These are phyloP conservation scores for Caenorhabditis sinica DNA, from an alignment of 2,888 invertebrate species.

Conservation along the genomic window DNA sequence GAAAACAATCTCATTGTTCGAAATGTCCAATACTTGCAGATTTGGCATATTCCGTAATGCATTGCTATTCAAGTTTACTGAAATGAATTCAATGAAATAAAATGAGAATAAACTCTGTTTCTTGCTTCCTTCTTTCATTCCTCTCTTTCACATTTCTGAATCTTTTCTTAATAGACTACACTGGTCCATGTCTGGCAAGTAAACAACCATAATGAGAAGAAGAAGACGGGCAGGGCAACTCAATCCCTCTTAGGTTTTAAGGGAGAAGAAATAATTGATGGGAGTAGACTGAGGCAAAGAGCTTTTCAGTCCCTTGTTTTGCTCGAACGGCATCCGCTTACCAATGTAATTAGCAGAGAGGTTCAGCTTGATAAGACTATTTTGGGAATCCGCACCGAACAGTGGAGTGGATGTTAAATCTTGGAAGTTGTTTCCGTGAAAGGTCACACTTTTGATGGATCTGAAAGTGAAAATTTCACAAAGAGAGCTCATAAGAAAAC, in stretches of 20 bases:
- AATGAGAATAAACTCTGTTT: constrained; percentile 2
- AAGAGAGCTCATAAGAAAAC: constrained; percentile 9
- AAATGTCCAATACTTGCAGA: constrained; percentile 79
- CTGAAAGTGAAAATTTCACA: constrained; percentile 42
- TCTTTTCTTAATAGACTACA: constrained; percentile 17
- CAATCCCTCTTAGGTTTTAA: constrained; percentile 32
- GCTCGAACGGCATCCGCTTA: constrained; percentile 38
- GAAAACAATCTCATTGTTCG: constrained; percentile 81
- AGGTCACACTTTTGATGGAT: constrained; percentile 78
- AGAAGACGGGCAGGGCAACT: constrained; percentile 10
- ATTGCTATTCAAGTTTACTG: constrained; percentile 79
- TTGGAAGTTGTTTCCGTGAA: constrained; percentile 84
- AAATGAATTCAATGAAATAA: neutral
- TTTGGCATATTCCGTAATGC: constrained; percentile 79
- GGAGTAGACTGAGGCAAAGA: neutral
- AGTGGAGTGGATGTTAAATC: constrained; percentile 81
- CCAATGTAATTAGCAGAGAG: constrained; percentile 83
- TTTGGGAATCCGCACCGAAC: constrained; percentile 77
- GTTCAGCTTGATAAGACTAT: constrained; percentile 77
- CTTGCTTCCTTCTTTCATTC: neutral
- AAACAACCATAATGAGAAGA: constrained; percentile 57
- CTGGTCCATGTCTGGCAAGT: constrained; percentile 31
- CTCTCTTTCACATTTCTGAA: neutral
- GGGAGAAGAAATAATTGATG: constrained; percentile 46
- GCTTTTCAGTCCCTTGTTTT: constrained; percentile 32